Evolutionary conservation across 2,797 vertebrate genomes (phyloP).

Genomic region (Hippopotamyrus pictus): DNA sequence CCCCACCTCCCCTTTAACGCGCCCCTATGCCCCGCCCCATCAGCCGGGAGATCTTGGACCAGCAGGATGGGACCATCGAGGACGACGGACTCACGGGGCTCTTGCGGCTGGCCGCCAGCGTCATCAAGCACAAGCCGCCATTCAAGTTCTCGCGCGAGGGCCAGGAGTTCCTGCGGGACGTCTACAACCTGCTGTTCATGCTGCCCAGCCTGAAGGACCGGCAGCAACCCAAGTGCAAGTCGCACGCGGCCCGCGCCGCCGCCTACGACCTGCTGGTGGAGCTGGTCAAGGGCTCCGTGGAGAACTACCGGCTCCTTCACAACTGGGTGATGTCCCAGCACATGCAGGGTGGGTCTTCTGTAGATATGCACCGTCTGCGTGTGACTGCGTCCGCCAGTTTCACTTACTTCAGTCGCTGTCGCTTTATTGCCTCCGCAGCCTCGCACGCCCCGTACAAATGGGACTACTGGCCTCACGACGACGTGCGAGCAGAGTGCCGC

Average conservation of each 20-base stretch:
- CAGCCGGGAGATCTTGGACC: constrained; percentile 95
- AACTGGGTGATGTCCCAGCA: constrained; percentile 99
- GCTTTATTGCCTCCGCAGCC: constrained; percentile 48
- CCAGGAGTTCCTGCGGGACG: constrained; percentile 92
- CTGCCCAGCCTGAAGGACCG: constrained; percentile 91
- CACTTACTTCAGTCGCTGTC: not conserved
- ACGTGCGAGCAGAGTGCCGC: constrained; percentile 89
- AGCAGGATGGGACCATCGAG: constrained; percentile 87
- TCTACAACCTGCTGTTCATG: constrained; percentile 92
- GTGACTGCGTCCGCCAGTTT: not conserved
- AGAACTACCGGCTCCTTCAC: constrained; percentile 95
- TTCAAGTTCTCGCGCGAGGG: constrained; percentile 97
- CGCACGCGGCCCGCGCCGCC: constrained; percentile 89
- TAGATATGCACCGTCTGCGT: not conserved
- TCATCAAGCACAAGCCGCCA: constrained; percentile 95
- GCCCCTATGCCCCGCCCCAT: not conserved
- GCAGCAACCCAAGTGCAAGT: constrained; percentile 94
- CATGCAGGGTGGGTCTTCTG: constrained; percentile 82
- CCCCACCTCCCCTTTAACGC: not conserved
- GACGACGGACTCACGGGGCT: constrained; percentile 93
- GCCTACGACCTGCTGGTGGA: constrained; percentile 95
- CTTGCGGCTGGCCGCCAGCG: constrained; percentile 85
- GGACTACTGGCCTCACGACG: constrained; percentile 98
- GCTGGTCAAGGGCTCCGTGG: constrained; percentile 91
- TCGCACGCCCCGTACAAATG: constrained; percentile 96